These are phyloP conservation scores for Drosophila engyochracea DNA, from an alignment of 2,888 invertebrate genomes.

Conservation along the genomic window DNA sequence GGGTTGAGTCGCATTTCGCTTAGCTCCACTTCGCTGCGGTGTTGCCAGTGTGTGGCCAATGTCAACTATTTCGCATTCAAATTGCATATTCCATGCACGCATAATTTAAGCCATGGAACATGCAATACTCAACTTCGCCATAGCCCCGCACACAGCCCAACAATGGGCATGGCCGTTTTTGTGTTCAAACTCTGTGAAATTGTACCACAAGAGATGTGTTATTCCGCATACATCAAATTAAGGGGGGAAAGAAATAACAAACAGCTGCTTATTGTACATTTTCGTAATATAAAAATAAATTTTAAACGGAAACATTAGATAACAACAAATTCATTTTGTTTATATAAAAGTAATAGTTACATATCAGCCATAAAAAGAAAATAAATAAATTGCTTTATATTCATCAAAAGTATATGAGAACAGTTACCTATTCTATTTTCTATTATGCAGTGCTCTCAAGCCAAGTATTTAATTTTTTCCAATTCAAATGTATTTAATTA, in stretches of 20 bases:
- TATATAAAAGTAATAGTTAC: background rate
- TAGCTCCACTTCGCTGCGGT: background rate
- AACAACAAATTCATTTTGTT: background rate
- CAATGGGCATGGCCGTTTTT: background rate
- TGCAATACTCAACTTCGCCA: slow-evolving; percentile 1
- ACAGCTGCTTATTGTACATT: background rate
- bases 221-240: background rate
- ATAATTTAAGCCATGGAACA: slow-evolving; percentile 70
- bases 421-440: background rate
- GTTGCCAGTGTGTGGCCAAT: slow-evolving; percentile 26
- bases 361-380: background rate
- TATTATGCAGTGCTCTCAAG: background rate
- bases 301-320: background rate
- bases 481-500: background rate
- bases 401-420: background rate
- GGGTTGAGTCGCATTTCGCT: background rate
- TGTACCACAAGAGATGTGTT: background rate
- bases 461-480: background rate
- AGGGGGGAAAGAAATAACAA: background rate
- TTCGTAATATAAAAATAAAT: background rate
- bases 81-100: slow-evolving; percentile 71
- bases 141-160: background rate
- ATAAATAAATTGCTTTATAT: background rate
- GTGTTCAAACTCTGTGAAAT: background rate
- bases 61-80: slow-evolving; percentile 63